Percentiles rank a stretch among this genome's conserved stretches.
Evolutionary conservation across 1,140 invertebrate species (phyloP).

Genomic region (Leptonema lineaticorne): DNA sequence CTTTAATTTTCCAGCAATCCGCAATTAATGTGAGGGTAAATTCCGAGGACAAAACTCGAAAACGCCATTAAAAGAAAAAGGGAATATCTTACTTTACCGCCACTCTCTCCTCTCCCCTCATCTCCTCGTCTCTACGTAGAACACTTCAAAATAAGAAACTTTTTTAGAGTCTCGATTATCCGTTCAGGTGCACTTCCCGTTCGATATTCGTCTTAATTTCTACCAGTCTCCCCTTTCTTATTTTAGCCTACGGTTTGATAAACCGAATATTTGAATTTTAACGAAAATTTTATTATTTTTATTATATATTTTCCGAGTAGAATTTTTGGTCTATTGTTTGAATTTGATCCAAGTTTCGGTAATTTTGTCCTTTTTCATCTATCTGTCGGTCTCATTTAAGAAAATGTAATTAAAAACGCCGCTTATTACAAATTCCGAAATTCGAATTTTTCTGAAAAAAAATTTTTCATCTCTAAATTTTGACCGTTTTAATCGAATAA

Average conservation of each 20-base stretch:
- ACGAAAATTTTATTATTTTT: constrained; percentile 14
- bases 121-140: too few species aligned
- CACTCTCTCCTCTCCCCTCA: too few species aligned
- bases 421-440: constrained; percentile 1
- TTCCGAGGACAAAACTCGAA: constrained; percentile 13
- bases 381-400: background rate
- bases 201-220: constrained; percentile 24
- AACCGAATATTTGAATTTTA: constrained; percentile 20
- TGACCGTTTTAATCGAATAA: too few species aligned
- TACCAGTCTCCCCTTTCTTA: background rate
- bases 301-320: too few species aligned
- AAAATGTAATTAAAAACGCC: constrained; percentile 2
- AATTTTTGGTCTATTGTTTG: constrained; percentile 12
- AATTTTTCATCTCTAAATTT: too few species aligned
- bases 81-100: too few species aligned
- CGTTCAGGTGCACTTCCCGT: constrained; percentile 25
- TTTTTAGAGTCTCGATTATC: constrained; percentile 13
- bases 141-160: constrained; percentile 29
- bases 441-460: too few species aligned
- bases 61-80: constrained; percentile 17
- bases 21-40: background rate
- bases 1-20: constrained; percentile 11
- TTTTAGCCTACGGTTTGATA: background rate
- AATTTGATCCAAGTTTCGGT: background rate
- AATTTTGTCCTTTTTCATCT: constrained; percentile 3